These are phyloP conservation scores for Mythimna albipuncta DNA, from an alignment of 2,888 invertebrate species.

Conservation along the genomic window DNA sequence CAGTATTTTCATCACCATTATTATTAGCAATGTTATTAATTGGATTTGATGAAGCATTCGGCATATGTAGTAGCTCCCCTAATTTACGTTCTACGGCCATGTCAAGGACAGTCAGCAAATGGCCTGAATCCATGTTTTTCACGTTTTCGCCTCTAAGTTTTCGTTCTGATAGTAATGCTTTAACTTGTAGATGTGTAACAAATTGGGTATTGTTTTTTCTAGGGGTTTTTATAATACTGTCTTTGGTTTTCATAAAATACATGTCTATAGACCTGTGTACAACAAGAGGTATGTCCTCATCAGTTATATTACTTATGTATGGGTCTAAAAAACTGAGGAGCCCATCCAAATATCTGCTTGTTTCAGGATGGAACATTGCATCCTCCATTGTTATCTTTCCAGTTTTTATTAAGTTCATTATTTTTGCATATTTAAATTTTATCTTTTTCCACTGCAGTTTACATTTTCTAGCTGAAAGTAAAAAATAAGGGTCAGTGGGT, in stretches of 20 bases:
- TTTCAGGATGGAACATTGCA: slow-evolving; percentile 5
- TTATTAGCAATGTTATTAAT: neutral
- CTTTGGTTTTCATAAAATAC: neutral
- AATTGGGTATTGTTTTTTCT: neutral
- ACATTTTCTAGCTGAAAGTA: slow-evolving; percentile 19
- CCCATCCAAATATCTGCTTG: slow-evolving; percentile 28
- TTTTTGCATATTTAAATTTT: slow-evolving; percentile 23
- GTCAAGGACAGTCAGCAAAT: slow-evolving; percentile 2
- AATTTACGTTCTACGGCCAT: slow-evolving; percentile 22
- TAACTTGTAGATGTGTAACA: slow-evolving; percentile 32
- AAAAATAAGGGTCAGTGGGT: neutral
- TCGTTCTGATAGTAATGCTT: slow-evolving; percentile 8
- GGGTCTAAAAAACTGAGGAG: slow-evolving; percentile 33
- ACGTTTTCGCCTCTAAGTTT: neutral
- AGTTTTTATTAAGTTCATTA: slow-evolving; percentile 23
- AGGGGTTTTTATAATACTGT: fast-evolving
- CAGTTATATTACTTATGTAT: slow-evolving; percentile 1
- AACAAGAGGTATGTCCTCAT: neutral
- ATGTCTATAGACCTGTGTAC: slow-evolving; percentile 26
- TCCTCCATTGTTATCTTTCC: slow-evolving; percentile 14
- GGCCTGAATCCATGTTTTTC: neutral
- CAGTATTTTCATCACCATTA: neutral
- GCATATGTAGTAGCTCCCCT: neutral
- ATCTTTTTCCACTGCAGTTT: slow-evolving; percentile 11
- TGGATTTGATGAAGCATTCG: neutral